Evolutionary conservation across 2,888 invertebrate genomes (phyloP), one percentile per base, ranked within the genome.

Genomic region (Pristionchus japonicus): DNA sequence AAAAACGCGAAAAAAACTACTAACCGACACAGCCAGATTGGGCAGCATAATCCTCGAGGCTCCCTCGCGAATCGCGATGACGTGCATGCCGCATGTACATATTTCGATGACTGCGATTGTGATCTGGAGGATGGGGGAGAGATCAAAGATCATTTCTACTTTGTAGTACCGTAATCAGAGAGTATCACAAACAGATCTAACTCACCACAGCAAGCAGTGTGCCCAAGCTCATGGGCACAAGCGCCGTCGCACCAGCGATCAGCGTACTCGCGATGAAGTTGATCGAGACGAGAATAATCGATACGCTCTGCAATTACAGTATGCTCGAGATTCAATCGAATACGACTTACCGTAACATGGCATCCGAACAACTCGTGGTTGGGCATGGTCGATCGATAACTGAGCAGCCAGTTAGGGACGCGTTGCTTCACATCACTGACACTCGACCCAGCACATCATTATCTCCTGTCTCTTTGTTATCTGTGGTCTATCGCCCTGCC

Each of bases 371-470:
- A 13, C n/a, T 47, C 43, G 9, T 77, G 43, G 15, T 40, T 40
- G 43, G n/a, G 11, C 77, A 77, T 47, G 23, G 23, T 47, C 77
- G 43, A 77, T 77, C 77, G 77, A 77, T 77, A 74, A 77, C 27
- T 77, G 43, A 40, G n/a, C 77, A 9, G 43, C 47, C 77, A 27
- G 15, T 15, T 47, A 23, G 37, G 43, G 77, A 77, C 43, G n/a
- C 7, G 43, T 1, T 37, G n/a, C 77, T 77, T 77, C 77, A 77
- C 77, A 77, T 77, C 43, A 77, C 77, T 77, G 77, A 34, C 67
- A 34, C 34, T 67, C 67, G 67, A 34, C 67, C 31, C 34, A 34
- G 11, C 57, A 57, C 70, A 15, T 64, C 64, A 27, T 23, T 37
- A 40, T 74, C 23, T 6, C 40, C 40, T 37, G 23, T 47, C n/a